Percentiles rank a stretch among this genome's conserved stretches.
Conservation (phyloP, 1,140 invertebrate species). For the Megalonaias nervosa region DNA sequence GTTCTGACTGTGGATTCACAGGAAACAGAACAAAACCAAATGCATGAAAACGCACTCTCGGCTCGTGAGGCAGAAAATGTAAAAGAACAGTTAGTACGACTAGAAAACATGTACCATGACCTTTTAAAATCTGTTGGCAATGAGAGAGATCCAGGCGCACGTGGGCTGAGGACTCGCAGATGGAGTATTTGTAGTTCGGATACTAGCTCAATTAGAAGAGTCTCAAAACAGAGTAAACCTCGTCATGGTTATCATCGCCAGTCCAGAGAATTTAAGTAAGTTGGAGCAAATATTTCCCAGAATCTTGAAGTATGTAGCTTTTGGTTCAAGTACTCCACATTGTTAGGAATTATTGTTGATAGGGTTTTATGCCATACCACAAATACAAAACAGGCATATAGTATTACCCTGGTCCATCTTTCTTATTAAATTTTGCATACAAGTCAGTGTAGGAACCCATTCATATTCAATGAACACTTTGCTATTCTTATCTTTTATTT, state of each 20-base stretch:
- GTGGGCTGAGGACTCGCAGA: conserved; percentile 24
- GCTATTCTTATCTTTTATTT: no score
- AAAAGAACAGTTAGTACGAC: conserved; percentile 82
- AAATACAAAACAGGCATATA: no score
- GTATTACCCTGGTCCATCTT: no score
- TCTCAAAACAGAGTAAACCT: conserved; percentile 19
- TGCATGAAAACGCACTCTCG: conserved; percentile 28
- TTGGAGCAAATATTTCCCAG: conserved; percentile 4
- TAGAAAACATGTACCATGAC: conserved; percentile 91
- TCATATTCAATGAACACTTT: no score
- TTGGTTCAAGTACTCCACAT: no score
- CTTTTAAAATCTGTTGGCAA: conserved; percentile 86
- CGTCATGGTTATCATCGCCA: conserved; percentile 34
- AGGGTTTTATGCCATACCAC: no score
- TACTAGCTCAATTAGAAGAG: conserved; percentile 53
- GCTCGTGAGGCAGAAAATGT: conserved; percentile 20
- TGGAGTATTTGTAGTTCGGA: conserved; percentile 65
- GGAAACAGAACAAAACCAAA: conserved; percentile 39
- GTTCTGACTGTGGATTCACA: conserved; percentile 57
- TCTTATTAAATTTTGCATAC: no score
- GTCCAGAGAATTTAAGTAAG: conserved; percentile 49
- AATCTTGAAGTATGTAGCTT: no score
- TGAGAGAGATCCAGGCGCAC: conserved; percentile 24
- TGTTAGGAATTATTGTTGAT: no score
- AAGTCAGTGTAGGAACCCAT: no score